Conservation (phyloP, 2,888 invertebrate species). For the Hermaeophaga mercurialis region DNA sequence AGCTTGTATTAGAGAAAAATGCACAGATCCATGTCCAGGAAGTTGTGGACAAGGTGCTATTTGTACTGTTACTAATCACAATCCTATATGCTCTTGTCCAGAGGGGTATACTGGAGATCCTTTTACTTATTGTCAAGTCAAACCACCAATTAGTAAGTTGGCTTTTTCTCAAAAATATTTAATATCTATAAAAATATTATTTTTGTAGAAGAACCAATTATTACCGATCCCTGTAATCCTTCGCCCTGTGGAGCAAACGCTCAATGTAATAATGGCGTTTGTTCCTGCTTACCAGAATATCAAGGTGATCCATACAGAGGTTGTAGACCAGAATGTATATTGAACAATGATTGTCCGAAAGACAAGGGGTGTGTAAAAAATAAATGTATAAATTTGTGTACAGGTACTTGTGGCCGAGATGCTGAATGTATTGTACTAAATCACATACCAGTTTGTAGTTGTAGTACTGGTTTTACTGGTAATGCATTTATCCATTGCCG, state of each 20-base stretch:
- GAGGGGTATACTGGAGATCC: constrained; percentile 65
- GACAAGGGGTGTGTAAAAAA: constrained; percentile 72
- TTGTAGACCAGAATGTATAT: constrained; percentile 75
- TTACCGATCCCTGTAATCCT: constrained; percentile 70
- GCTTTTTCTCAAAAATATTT: no score
- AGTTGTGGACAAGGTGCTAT: constrained; percentile 70
- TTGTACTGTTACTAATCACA: constrained; percentile 71
- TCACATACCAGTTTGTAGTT: constrained; percentile 72
- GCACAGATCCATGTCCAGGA: constrained; percentile 74
- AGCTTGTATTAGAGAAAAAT: constrained; percentile 76
- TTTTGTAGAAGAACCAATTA: constrained; percentile 26
- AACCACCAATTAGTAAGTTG: constrained; percentile 40
- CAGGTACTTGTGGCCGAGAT: constrained; percentile 76
- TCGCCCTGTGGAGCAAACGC: constrained; percentile 82
- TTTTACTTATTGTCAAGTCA: constrained; percentile 58
- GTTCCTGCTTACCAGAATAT: constrained; percentile 72
- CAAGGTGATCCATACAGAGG: constrained; percentile 79
- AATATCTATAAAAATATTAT: neutral
- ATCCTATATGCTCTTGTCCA: constrained; percentile 70
- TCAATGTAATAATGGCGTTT: constrained; percentile 69
- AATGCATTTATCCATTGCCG: constrained; percentile 49
- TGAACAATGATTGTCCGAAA: constrained; percentile 74
- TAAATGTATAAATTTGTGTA: constrained; percentile 80
- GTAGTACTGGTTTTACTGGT: constrained; percentile 73
- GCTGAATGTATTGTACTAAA: constrained; percentile 78